phyloP scores from a whole-genome alignment of 2,797 vertebrate species.

The Petrocephalus sullivani region DNA sequence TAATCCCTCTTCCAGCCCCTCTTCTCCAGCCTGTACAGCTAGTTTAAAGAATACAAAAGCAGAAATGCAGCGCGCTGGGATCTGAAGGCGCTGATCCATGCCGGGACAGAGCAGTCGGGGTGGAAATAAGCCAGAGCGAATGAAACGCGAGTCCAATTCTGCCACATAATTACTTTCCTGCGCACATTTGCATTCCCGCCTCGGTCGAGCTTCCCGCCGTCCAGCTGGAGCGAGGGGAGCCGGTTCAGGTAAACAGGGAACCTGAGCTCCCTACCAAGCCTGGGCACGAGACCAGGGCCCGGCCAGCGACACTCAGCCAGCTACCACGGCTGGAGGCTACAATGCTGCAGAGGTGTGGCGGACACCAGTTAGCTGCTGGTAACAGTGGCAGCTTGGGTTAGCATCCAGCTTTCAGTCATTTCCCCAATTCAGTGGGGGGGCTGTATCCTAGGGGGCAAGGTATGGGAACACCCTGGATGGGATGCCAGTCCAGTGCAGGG shows the following conservation, averaged over 20 bases:
- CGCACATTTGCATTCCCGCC: background rate
- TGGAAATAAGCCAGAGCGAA: background rate
- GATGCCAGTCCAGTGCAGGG: background rate
- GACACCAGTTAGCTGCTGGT: background rate
- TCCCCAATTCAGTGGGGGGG: background rate
- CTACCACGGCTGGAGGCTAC: background rate
- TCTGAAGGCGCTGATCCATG: background rate
- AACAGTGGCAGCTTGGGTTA: background rate
- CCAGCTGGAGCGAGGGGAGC: background rate
- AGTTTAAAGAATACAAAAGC: background rate
- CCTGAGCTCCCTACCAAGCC: background rate
- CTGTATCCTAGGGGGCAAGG: background rate
- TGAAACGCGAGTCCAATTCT: background rate
- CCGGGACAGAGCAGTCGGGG: background rate
- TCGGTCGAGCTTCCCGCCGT: background rate
- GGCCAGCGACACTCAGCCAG: background rate
- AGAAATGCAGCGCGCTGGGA: no score
- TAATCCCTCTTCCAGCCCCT: background rate
- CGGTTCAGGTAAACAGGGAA: background rate
- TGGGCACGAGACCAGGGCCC: background rate
- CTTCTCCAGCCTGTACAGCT: background rate
- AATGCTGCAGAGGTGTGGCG: background rate
- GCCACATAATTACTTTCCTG: slow-evolving; percentile 2
- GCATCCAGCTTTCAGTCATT: background rate
- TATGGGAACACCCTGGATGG: background rate